Conservation (phyloP, 2,113 vertebrate species). For the Cyphomyrus discorhynchus region DNA sequence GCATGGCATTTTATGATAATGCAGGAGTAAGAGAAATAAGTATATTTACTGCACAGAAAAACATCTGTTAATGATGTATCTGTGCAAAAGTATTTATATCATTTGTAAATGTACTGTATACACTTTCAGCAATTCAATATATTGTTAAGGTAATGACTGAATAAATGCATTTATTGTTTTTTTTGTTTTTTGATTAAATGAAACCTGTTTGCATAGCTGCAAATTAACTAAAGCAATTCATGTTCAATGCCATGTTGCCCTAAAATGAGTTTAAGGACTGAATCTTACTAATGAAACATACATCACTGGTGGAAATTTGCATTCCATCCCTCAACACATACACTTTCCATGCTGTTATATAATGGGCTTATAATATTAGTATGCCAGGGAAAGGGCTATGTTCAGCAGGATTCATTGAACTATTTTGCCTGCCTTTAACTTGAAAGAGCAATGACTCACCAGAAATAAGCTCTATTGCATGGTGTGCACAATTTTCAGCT, state of each 20-base stretch:
- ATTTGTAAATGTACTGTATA: not conserved
- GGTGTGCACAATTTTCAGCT: not conserved
- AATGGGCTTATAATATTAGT: not conserved
- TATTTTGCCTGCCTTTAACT: not conserved
- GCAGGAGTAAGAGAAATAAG: not conserved
- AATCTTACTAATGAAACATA: not conserved
- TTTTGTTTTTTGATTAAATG: not conserved
- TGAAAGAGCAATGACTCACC: not conserved
- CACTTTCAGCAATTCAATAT: not conserved
- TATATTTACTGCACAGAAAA: not conserved
- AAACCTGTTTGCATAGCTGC: not conserved
- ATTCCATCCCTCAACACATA: not conserved
- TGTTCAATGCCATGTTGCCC: not conserved
- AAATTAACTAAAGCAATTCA: not conserved
- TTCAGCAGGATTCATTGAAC: not conserved
- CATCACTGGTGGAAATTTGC: not conserved
- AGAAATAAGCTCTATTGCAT: not conserved
- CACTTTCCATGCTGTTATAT: not conserved
- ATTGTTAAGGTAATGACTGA: not conserved
- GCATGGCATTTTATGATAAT: not conserved
- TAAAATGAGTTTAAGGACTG: not conserved
- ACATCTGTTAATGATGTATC: not conserved
- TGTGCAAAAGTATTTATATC: not conserved
- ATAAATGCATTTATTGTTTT: not conserved
- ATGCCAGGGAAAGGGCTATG: not conserved